Percentiles rank a stretch among this genome's conserved stretches.
Evolutionary conservation across 2,113 vertebrate species (phyloP).

Genomic region (Datnioides undecimradiatus): DNA sequence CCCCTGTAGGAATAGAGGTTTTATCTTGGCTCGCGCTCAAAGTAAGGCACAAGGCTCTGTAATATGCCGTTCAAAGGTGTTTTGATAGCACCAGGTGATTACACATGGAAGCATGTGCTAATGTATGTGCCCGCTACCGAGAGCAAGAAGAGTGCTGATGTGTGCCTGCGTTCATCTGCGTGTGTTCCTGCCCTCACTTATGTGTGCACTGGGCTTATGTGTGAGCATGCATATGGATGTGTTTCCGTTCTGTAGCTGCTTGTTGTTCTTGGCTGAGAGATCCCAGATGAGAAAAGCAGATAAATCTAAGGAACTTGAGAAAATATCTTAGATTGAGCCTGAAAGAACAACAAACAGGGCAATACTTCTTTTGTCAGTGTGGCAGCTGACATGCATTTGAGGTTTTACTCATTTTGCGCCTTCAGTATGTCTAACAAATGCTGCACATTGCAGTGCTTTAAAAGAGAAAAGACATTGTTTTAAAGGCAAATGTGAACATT

Average conservation of each 20-base stretch:
- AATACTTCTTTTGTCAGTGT: constrained; percentile 31
- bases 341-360: constrained; percentile 63
- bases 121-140: constrained; percentile 51
- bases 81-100: constrained; percentile 65
- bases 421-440: constrained; percentile 13
- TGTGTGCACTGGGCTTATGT: constrained; percentile 45
- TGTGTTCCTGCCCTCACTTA: constrained; percentile 42
- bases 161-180: constrained; percentile 43
- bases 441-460: background rate
- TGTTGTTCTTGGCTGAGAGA: constrained; percentile 67
- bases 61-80: constrained; percentile 62
- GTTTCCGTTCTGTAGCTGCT: constrained; percentile 66
- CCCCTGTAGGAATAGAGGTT: constrained; percentile 28
- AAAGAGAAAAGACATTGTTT: background rate
- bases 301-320: constrained; percentile 58
- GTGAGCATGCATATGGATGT: constrained; percentile 67
- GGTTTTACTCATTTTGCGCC: constrained; percentile 44
- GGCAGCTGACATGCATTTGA: constrained; percentile 57
- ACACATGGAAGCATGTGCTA: constrained; percentile 49
- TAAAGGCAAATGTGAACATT: background rate
- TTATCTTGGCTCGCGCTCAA: constrained; percentile 51
- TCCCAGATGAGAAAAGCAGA: constrained; percentile 71
- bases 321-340: constrained; percentile 49
- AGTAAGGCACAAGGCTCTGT: constrained; percentile 38
- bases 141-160: constrained; percentile 20